phyloP scores from a whole-genome alignment of 2,797 vertebrate species.

The Alcedo atthis region DNA sequence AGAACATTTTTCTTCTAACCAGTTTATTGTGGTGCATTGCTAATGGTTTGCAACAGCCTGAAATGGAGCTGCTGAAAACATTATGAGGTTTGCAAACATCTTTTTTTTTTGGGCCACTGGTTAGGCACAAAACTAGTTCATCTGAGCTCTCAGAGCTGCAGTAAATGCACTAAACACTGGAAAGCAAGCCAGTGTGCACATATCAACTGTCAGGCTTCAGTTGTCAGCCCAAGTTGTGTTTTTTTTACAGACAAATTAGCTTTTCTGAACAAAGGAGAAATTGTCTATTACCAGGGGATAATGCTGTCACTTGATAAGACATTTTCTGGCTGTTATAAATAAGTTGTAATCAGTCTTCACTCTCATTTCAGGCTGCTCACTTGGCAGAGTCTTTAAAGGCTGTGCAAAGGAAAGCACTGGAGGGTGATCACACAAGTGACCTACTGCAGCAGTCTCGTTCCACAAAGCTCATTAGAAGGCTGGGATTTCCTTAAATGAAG shows the following conservation, averaged over 20 bases:
- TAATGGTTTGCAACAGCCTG: constrained; percentile 37
- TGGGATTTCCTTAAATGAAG: not conserved
- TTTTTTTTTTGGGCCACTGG: not conserved
- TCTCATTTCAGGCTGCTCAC: not conserved
- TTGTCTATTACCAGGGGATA: not conserved
- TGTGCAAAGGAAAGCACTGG: not conserved
- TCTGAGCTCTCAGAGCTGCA: not conserved
- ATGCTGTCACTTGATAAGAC: not conserved
- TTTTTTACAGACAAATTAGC: not conserved
- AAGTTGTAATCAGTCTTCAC: constrained; percentile 3
- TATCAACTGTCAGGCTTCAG: not conserved
- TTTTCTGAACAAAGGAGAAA: constrained; percentile 6
- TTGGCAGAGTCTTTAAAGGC: not conserved
- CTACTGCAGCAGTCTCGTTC: not conserved
- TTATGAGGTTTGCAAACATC: not conserved
- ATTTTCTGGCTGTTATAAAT: constrained; percentile 1
- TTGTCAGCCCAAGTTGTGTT: not conserved
- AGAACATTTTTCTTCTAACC: constrained; percentile 36
- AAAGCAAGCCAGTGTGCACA: not conserved
- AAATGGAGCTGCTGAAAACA: constrained; percentile 35
- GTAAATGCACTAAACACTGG: not conserved
- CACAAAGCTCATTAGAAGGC: not conserved
- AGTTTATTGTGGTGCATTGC: constrained; percentile 22
- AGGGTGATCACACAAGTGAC: not conserved
- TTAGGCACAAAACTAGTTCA: not conserved